Percentiles rank a stretch among this genome's conserved stretches.
Evolutionary conservation across 2,113 vertebrate genomes (phyloP).

Genomic region (Lophius piscatorius): DNA sequence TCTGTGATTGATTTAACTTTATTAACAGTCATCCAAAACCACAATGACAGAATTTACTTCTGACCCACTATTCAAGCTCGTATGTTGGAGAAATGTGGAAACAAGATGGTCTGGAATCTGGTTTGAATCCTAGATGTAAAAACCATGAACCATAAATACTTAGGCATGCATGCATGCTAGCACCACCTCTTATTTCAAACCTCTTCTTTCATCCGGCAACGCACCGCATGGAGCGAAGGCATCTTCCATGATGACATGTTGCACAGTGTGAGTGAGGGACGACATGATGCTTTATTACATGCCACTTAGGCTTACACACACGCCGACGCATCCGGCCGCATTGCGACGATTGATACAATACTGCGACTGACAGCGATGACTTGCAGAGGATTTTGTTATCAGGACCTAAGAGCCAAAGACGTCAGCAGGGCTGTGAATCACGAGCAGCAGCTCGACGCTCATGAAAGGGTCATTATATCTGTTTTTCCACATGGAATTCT

Average conservation of each 20-base stretch:
- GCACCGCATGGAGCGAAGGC: no score
- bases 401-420: constrained; percentile 19
- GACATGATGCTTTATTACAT: constrained; percentile 25
- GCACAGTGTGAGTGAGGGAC: constrained; percentile 1
- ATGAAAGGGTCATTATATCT: not conserved
- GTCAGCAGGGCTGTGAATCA: no score
- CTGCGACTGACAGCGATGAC: constrained; percentile 21
- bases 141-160: constrained; percentile 1
- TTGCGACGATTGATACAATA: constrained; percentile 32
- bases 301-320: constrained; percentile 26
- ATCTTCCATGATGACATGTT: constrained; percentile 11
- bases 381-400: constrained; percentile 32
- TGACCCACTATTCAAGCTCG: constrained; percentile 51
- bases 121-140: constrained; percentile 30
- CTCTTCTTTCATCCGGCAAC: no score
- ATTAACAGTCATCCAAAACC: constrained; percentile 60
- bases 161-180: constrained; percentile 5
- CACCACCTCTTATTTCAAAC: constrained; percentile 9
- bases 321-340: constrained; percentile 7
- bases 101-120: constrained; percentile 19
- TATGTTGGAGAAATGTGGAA: constrained; percentile 30
- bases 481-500: no score
- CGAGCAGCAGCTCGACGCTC: constrained; percentile 1
- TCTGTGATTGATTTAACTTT: constrained; percentile 62
- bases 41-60: constrained; percentile 41